These are phyloP conservation scores for Cyrtorhinus lividipennis DNA, from an alignment of 1,140 invertebrate genomes.

Conservation along the genomic window DNA sequence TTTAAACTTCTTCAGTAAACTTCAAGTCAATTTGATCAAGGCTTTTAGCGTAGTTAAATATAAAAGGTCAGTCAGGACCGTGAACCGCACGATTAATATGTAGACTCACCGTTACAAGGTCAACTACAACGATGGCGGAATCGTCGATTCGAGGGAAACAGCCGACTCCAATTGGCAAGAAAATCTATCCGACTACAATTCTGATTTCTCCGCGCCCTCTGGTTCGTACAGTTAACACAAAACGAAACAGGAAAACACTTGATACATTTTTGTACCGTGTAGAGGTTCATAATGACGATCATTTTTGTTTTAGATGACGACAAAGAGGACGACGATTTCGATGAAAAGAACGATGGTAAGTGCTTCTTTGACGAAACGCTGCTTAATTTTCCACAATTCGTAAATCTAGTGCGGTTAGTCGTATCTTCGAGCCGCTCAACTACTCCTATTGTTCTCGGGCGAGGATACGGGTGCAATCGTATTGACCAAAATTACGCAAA, in stretches of 20 bases:
- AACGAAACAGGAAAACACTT: no score
- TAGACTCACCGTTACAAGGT: conserved; percentile 42
- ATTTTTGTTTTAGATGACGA: conserved; percentile 56
- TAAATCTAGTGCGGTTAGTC: no score
- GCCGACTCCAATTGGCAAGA: conserved; percentile 94
- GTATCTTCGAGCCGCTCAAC: no score
- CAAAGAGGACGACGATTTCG: conserved; percentile 91
- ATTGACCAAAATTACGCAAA: no score
- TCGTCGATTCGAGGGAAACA: conserved; percentile 61
- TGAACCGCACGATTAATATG: conserved; percentile 11
- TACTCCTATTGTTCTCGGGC: no score
- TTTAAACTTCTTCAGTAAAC: no score
- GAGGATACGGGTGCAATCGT: no score
- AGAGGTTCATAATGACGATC: neutral
- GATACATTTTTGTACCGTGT: neutral
- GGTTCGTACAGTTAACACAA: conserved; percentile 22
- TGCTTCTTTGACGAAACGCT: no score
- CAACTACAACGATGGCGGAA: conserved; percentile 88
- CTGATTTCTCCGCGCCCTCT: conserved; percentile 80
- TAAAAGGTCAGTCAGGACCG: neutral
- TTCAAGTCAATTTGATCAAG: no score
- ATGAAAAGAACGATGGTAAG: conserved; percentile 71
- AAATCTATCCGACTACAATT: conserved; percentile 95
- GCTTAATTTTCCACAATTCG: no score
- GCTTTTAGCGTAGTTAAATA: no score